Conservation (phyloP, 2,888 invertebrate genomes). For the Tortricodes alternella region DNA sequence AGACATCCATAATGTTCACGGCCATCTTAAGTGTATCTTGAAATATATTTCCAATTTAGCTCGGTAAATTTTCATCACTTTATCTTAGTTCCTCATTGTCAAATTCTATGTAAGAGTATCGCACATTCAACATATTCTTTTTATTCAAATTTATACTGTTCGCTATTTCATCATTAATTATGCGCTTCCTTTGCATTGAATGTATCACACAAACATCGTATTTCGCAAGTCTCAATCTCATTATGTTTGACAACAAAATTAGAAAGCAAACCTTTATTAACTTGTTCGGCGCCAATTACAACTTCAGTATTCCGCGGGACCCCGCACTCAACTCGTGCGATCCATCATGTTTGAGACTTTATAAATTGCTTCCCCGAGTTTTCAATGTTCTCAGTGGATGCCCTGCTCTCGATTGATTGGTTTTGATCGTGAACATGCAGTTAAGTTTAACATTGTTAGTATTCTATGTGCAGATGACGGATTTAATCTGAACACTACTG, state of each 20-base stretch:
- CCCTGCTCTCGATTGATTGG: constrained; percentile 46
- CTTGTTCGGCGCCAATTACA: constrained; percentile 5
- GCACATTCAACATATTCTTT: too few species aligned
- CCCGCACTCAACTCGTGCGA: constrained; percentile 34
- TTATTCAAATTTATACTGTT: too few species aligned
- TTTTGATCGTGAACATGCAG: constrained; percentile 29
- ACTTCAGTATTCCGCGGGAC: constrained; percentile 10
- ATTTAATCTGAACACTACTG: too few species aligned
- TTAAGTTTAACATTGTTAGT: constrained; percentile 3
- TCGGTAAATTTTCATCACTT: too few species aligned
- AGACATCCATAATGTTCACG: too few species aligned
- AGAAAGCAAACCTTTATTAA: constrained; percentile 2
- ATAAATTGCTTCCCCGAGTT: constrained; percentile 74
- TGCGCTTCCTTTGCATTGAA: not conserved
- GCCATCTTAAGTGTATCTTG: too few species aligned
- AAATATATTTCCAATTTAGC: too few species aligned
- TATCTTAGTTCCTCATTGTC: too few species aligned
- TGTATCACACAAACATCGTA: too few species aligned
- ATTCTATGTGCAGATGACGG: too few species aligned
- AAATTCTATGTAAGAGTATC: too few species aligned
- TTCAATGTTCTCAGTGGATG: constrained; percentile 46
- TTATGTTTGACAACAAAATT: constrained; percentile 3
- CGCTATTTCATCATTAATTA: too few species aligned
- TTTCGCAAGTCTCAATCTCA: not conserved
- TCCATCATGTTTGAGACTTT: constrained; percentile 78